Base-by-base conservation (phyloP, 2,113 vertebrate genomes). In the Dendrocopos noguchii region DNA sequence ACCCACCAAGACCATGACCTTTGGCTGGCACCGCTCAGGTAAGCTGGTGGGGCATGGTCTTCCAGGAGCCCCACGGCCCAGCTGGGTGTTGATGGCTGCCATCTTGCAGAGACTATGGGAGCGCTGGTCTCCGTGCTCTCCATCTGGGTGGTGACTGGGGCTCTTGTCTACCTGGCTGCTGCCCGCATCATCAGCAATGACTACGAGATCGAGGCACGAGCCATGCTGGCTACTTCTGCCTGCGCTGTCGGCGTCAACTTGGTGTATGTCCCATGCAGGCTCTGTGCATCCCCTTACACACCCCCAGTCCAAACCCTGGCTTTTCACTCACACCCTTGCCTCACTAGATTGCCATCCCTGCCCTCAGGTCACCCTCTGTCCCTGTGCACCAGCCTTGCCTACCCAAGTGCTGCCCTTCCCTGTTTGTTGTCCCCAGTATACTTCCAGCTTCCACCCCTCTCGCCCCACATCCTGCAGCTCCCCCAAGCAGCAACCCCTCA, bases 1-100 rank as follows among this genome's bases (percentile, higher is more conserved):
- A 0, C 98, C 99, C 87, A 99, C 98, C 82, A 99, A 98, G 92
- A 98, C 95, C 86, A 99, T 99, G 99, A 99, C 96, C 92, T 99
- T 98, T 2, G 99, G 99, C 42, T 99, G 99, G 99, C 99, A 99
- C 95, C 98, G 99, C 95, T 99, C 99, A 66, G 99, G 99, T 99
- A 95, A 97, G 79, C 53, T 0, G 14, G 36, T 15, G 33, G 44
- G 15, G 17, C 24, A 10, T 0, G 2, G 46, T 22, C 18, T 55
- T 5, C 2, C 0, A 1, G 18, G 11, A n/a, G 6, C 12, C 57
- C 19, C 24, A 1, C 0, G 1, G 64, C 70, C 1, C 1, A 34
- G 18, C 4, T 2, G 28, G 50, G 8, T 4, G 7, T 96, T 95
- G 39, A 98, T 0, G 0, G 12, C 31, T 61, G 53, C 31, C 3